A percentile compares a stretch with the other conserved stretches of the same genome.
These are phyloP conservation scores for Irena cyanogastra DNA, from an alignment of 2,113 vertebrate species.

Conservation along the genomic window DNA sequence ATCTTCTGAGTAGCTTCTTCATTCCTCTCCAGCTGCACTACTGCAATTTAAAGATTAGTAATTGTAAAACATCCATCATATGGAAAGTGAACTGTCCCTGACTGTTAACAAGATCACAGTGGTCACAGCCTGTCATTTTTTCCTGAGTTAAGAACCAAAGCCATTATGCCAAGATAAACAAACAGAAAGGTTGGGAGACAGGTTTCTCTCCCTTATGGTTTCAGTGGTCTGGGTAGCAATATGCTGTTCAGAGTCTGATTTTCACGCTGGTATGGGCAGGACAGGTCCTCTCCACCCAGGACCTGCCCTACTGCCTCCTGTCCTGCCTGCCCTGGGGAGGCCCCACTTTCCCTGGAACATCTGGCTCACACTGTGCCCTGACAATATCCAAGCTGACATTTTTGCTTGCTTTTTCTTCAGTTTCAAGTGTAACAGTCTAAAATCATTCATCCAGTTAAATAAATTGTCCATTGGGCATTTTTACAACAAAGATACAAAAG, in stretches of 20 bases:
- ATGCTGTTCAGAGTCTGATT: not conserved
- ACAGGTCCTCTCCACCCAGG: not conserved
- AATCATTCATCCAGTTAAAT: not conserved
- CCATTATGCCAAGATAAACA: not conserved
- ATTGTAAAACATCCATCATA: slow-evolving; percentile 64
- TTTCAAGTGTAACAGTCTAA: not conserved
- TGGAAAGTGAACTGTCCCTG: slow-evolving; percentile 34
- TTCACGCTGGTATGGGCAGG: not conserved
- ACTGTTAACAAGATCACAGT: slow-evolving; percentile 22
- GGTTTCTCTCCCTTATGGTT: not conserved
- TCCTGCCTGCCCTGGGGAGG: accelerated
- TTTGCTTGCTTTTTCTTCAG: not conserved
- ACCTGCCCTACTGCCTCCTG: not conserved
- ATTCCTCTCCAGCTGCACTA: slow-evolving; percentile 14
- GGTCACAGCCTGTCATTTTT: not conserved
- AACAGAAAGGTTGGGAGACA: not conserved
- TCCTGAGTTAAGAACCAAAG: not conserved
- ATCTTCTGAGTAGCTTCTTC: slow-evolving; percentile 48
- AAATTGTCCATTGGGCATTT: not conserved
- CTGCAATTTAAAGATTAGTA: slow-evolving; percentile 56
- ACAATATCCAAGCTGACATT: not conserved
- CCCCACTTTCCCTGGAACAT: not conserved
- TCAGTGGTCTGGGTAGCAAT: not conserved
- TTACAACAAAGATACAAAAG: not conserved
- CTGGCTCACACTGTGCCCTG: not conserved